These are phyloP conservation scores for Zaprionus lineosus DNA, from an alignment of 2,888 invertebrate genomes.

Conservation along the genomic window DNA sequence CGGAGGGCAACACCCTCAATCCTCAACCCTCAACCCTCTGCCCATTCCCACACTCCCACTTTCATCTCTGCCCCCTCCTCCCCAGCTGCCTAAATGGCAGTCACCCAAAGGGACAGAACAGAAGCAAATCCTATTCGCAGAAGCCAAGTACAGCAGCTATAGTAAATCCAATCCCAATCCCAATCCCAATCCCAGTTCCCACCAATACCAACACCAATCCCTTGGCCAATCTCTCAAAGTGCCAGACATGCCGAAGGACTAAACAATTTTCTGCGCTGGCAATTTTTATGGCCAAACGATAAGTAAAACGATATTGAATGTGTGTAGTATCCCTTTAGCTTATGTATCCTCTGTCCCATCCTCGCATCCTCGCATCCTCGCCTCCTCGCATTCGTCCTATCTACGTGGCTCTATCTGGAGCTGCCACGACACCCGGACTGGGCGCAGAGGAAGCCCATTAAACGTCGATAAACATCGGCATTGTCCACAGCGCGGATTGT, in stretches of 20 bases:
- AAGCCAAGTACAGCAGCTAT: too few species aligned
- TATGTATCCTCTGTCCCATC: conserved; percentile 5
- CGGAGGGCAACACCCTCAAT: background rate
- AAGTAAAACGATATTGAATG: conserved; percentile 80
- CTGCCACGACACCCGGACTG: background rate
- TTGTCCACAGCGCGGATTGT: conserved; percentile 57
- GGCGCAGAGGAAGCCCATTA: conserved; percentile 40
- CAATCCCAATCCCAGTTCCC: too few species aligned
- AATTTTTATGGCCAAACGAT: conserved; percentile 80
- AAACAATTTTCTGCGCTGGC: conserved; percentile 81
- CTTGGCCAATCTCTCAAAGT: conserved; percentile 77
- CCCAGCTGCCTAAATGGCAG: too few species aligned
- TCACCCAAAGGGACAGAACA: conserved; percentile 1
- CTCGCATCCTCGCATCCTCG: conserved; percentile 10
- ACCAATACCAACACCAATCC: conserved; percentile 30
- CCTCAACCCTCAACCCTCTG: too few species aligned
- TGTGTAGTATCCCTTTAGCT: conserved; percentile 27
- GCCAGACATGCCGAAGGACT: conserved; percentile 79
- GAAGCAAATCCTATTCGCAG: conserved; percentile 4
- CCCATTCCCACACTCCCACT: too few species aligned
- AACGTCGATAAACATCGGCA: conserved; percentile 67
- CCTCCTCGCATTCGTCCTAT: conserved; percentile 11
- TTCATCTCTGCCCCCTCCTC: too few species aligned
- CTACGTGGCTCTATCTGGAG: conserved; percentile 7
- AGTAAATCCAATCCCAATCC: too few species aligned